Evolutionary conservation across 2,888 invertebrate genomes (phyloP).

Genomic region (Sarcophaga rosellei): DNA sequence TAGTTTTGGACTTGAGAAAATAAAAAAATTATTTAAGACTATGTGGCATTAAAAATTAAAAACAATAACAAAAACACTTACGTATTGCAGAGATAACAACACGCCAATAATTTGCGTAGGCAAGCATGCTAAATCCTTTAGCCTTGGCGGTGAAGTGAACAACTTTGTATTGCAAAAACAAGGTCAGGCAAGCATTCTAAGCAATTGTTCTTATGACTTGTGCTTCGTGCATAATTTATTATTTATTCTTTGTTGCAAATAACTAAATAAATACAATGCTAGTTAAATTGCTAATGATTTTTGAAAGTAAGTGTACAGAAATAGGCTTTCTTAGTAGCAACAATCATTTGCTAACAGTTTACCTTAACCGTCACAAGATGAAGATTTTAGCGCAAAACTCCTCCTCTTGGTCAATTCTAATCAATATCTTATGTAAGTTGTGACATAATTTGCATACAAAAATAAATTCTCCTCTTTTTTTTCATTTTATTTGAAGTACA

Average conservation of each 20-base stretch:
- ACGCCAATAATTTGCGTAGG: conserved; percentile 63
- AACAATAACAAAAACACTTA: conserved; percentile 29
- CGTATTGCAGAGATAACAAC: conserved; percentile 65
- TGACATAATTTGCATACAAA: neutral
- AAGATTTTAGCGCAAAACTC: too few relatives aligned
- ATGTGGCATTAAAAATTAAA: neutral
- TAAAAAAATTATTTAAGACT: too few relatives aligned
- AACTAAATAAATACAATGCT: neutral
- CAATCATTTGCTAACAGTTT: neutral
- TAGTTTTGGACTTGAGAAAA: conserved; percentile 65
- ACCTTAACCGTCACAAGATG: too few relatives aligned
- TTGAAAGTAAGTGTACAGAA: neutral
- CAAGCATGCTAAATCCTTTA: conserved; percentile 18
- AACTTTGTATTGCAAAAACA: too few relatives aligned
- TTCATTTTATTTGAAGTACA: conserved; percentile 52
- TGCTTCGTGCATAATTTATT: neutral
- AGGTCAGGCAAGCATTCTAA: too few relatives aligned
- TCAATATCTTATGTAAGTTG: conserved; percentile 11
- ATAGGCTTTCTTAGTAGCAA: neutral
- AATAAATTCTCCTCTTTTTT: neutral
- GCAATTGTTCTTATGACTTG: too few relatives aligned
- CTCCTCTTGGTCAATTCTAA: neutral
- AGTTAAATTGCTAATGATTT: neutral
- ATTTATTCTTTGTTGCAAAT: neutral
- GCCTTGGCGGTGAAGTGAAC: too few relatives aligned